Evolutionary conservation across 1,140 invertebrate species (phyloP), one percentile per base, ranked within the genome.

Genomic region (Melitaea cinxia): DNA sequence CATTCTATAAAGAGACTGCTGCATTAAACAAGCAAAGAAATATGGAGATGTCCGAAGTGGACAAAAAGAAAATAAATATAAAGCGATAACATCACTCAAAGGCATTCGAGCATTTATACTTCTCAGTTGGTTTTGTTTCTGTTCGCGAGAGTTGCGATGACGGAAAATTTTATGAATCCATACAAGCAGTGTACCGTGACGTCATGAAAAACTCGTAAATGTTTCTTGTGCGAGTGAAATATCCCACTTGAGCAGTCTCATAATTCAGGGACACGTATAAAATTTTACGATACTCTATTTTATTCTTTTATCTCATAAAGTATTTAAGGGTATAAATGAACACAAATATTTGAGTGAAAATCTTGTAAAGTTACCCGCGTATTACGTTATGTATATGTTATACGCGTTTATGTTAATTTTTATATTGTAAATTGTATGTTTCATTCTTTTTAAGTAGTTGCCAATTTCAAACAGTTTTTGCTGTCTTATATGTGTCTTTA

Each of bases 161-260:
- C 30, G 23, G 54, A 45, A 45, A 17, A 42, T 26, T 28, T 15
- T 56, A 56, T 56, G 21, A 56, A 56, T 56, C 35, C 21, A 39
- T 24, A 42, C 35, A 39, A 56, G 42, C 42, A 23, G 3, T 39
- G 35, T 17, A 26, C 21, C 35, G 23, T 42, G 24, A 45, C 15
- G 23, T 56, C 54, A 26, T 42, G 54, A 28, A 45, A 17, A 24
- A 56, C n/a, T 56, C 33, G 54, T 56, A 56, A 56, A 56, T 39
- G 21, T 24, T 26, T 47, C 17, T 47, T 47, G 42, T 47, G 23
- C 42, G 42, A 47, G 42, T 47, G 42, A 47, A 47, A 47, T 47
- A 47, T 47, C 19, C 21, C 42, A 47, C 42, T 47, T n/a, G 42
- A 47, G 42, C 21, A 12, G 21, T 47, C 42, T 47, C 42, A 14